phyloP scores from a whole-genome alignment of 92 coral and sea anemone species.

The Zoanthus gigantus region DNA sequence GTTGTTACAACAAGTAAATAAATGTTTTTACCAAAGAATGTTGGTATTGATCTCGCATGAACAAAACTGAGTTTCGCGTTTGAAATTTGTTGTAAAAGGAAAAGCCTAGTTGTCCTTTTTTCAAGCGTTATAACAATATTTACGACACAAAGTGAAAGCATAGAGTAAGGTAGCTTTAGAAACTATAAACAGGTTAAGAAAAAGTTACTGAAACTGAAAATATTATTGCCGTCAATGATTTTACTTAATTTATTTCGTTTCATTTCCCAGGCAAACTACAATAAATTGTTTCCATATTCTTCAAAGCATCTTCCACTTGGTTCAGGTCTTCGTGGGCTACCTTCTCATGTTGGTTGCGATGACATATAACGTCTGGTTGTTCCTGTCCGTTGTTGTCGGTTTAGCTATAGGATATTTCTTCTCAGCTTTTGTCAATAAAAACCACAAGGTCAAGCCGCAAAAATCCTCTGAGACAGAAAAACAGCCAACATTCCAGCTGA shows the following conservation, averaged over 20 bases:
- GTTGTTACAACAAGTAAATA: no score
- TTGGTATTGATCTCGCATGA: no score
- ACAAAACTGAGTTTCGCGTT: neutral
- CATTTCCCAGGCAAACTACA: neutral
- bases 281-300: constrained; percentile 11
- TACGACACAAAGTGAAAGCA: no score
- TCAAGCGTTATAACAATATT: no score
- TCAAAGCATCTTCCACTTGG: constrained; percentile 14
- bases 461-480: neutral
- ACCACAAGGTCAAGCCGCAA: neutral
- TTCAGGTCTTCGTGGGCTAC: constrained; percentile 35
- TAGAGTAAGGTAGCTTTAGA: no score
- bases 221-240: no score
- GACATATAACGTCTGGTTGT: constrained; percentile 39
- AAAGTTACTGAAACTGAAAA: no score
- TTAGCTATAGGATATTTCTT: constrained; percentile 21
- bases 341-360: constrained; percentile 40
- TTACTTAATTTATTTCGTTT: neutral
- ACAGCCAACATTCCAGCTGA: constrained; percentile 26
- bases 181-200: no score
- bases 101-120: neutral
- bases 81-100: neutral
- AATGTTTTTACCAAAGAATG: no score
- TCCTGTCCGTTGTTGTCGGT: constrained; percentile 24
- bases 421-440: constrained; percentile 8